Conservation (phyloP, 2,113 vertebrate species). For the Synchiropus splendidus region DNA sequence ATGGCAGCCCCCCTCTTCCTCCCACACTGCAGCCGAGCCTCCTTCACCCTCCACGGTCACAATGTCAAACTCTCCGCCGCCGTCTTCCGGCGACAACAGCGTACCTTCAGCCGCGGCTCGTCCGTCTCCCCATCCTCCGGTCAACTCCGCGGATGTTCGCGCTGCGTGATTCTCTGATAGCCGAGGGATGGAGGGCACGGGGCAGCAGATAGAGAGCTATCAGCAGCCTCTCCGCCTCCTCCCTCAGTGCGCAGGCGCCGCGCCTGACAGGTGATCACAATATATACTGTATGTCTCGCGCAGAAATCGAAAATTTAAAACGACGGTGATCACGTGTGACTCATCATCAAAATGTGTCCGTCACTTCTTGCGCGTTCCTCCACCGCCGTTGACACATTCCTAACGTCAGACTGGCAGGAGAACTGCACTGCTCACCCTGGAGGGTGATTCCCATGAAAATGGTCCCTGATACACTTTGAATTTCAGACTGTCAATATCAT, state of each 20-base stretch:
- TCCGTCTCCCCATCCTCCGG: constrained; percentile 47
- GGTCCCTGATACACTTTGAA: no score
- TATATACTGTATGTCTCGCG: constrained; percentile 47
- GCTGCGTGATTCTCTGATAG: constrained; percentile 29
- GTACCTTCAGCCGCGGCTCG: constrained; percentile 43
- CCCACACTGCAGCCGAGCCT: constrained; percentile 49
- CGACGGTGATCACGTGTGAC: no score
- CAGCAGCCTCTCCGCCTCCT: constrained; percentile 54
- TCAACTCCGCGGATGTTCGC: constrained; percentile 18
- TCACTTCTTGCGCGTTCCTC: no score
- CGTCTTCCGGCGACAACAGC: neutral
- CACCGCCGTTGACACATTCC: no score
- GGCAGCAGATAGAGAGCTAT: constrained; percentile 49
- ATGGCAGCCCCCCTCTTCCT: constrained; percentile 31
- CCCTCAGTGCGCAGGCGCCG: constrained; percentile 68
- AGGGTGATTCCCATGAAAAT: no score
- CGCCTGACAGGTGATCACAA: constrained; percentile 65
- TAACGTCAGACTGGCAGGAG: no score
- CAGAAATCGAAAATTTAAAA: constrained; percentile 59
- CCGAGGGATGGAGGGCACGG: constrained; percentile 58
- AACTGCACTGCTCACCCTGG: no score
- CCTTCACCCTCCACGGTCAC: constrained; percentile 59
- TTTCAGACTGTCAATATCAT: no score
- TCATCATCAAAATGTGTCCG: no score
- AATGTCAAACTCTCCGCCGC: constrained; percentile 54